Evolutionary conservation across 2,888 invertebrate species (phyloP), one percentile per base, ranked within the genome.

Genomic region (Chalcosyrphus nemorum): DNA sequence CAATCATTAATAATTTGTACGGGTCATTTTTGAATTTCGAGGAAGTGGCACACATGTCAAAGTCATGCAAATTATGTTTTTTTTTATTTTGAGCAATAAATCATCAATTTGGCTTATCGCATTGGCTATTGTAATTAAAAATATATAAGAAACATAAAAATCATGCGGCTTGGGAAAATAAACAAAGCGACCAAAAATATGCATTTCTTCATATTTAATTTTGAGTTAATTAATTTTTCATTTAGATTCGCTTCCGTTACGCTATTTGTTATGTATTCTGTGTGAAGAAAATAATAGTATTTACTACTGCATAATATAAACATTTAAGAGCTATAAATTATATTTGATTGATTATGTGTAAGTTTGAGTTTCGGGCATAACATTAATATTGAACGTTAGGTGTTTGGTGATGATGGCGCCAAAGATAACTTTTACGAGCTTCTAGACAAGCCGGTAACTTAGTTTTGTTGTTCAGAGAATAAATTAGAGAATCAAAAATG

Each of bases 1-100:
- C 24, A 24, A 43, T 59, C 59, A 43, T 59, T 43, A 59, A 43
- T 59, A 59, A 59, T 43, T 43, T 59, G 43, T 59, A 43, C 19
- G 45, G 45, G 19, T 45, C 45, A 45, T 45, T 17, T 38, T 38
- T 13, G 38, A 17, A 13, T n/a, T 24, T 38, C 59, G 9, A 59
- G 59, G 59, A 59, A 59, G 41, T 59, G 27, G 43, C 59, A 27
- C 56, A 43, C 27, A 59, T 59, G 59, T 27, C 43, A 43, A 27
- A 59, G 11, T 43, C 59, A 59, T 59, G 59, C 59, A 59, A 59
- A 43, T 43, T 27, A 5, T 11, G 19, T 9, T 45, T 17, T 45
- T 45, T 19, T 19, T n/a, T n/a, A n/a, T n/a, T 45, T 45, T 45
- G 1, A 9, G 17, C 19, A 45, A 45, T 45, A 45, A 45, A 45